phyloP scores from a whole-genome alignment of 2,888 invertebrate species.

The Penaeus monodon region DNA sequence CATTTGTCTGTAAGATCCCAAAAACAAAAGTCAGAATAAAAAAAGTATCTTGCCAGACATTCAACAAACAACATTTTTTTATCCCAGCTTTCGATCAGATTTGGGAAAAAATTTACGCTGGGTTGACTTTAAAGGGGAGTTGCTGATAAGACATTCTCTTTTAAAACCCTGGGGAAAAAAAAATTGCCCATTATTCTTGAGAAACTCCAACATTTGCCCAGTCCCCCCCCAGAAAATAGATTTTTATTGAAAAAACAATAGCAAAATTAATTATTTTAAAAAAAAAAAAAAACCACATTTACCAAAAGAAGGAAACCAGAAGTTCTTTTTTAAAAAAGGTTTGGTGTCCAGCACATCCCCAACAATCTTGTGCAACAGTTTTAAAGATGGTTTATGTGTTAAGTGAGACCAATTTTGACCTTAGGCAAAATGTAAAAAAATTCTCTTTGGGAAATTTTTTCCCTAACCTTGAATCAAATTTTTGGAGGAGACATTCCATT shows the following conservation, averaged over 20 bases:
- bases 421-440: constrained; percentile 5
- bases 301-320: neutral
- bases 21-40: constrained; percentile 19
- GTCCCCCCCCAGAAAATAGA: constrained; percentile 49
- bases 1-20: constrained; percentile 47
- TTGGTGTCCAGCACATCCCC: too few species aligned
- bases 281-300: constrained; percentile 17
- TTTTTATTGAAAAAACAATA: constrained; percentile 46
- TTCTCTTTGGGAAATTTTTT: constrained; percentile 42
- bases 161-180: constrained; percentile 36
- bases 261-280: constrained; percentile 41
- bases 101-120: constrained; percentile 48
- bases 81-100: constrained; percentile 43
- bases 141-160: constrained; percentile 45
- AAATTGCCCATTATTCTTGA: constrained; percentile 48
- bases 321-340: too few species aligned
- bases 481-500: constrained; percentile 50
- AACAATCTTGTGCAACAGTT: neutral
- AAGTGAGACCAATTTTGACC: constrained; percentile 37
- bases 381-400: constrained; percentile 45
- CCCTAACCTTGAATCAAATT: constrained; percentile 50
- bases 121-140: constrained; percentile 56
- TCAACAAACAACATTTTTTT: constrained; percentile 52
- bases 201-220: constrained; percentile 50
- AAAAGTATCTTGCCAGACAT: constrained; percentile 48